Evolutionary conservation across 2,888 invertebrate genomes (phyloP).

Genomic region (Erebia palarica): DNA sequence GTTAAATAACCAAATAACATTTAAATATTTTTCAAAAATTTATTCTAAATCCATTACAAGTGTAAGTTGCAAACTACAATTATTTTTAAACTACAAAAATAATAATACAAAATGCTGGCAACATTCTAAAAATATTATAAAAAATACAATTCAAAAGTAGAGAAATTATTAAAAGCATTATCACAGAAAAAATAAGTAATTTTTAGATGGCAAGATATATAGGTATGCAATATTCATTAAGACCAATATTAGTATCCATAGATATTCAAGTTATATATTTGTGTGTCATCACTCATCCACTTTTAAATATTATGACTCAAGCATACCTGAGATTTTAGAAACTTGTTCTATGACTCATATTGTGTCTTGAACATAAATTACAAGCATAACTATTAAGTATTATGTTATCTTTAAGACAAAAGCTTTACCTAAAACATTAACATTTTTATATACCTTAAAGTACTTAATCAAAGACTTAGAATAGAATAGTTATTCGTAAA

Average conservation of each 20-base stretch:
- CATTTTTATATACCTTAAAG: not conserved
- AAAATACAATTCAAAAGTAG: constrained; percentile 47
- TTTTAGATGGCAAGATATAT: constrained; percentile 33
- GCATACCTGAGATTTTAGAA: constrained; percentile 1
- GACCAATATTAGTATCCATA: constrained; percentile 26
- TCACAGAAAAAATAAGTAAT: constrained; percentile 66
- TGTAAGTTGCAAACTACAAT: constrained; percentile 50
- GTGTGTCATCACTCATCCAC: not conserved
- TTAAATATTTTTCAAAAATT: constrained; percentile 51
- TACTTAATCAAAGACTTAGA: not conserved
- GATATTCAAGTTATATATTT: not conserved
- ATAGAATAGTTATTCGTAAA: constrained; percentile 14
- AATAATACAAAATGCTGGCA: constrained; percentile 53
- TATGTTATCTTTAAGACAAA: constrained; percentile 31
- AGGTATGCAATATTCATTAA: constrained; percentile 43
- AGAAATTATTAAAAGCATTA: constrained; percentile 47
- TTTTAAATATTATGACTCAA: constrained; percentile 12
- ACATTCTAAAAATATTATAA: constrained; percentile 49
- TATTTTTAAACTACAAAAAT: constrained; percentile 45
- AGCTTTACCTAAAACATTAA: constrained; percentile 38
- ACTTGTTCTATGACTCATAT: constrained; percentile 12
- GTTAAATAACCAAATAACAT: constrained; percentile 66
- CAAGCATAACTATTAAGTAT: not conserved
- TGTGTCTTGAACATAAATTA: not conserved
- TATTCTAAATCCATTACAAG: constrained; percentile 57